Percentiles rank a stretch among this genome's conserved stretches.
These are phyloP conservation scores for Drosophila trapezifrons DNA, from an alignment of 1,140 invertebrate species.

Conservation along the genomic window DNA sequence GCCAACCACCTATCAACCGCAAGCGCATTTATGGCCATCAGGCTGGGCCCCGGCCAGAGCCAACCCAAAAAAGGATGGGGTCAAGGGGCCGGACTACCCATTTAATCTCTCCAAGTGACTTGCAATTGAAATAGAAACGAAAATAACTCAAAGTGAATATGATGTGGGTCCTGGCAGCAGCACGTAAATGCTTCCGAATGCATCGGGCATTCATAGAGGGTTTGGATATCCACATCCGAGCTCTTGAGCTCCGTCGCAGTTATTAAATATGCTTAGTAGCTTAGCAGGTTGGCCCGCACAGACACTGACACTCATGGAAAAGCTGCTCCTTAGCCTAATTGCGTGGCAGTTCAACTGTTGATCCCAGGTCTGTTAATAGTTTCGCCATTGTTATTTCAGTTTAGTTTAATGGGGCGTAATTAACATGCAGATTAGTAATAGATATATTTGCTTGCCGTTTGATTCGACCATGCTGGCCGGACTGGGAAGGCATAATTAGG, in stretches of 20 bases:
- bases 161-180: slow-evolving; percentile 52
- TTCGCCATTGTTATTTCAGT: slow-evolving; percentile 23
- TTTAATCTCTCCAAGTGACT: slow-evolving; percentile 79
- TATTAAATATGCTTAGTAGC: slow-evolving; percentile 37
- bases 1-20: slow-evolving; percentile 54
- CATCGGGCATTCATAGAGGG: slow-evolving; percentile 23
- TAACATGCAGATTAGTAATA: slow-evolving; percentile 30
- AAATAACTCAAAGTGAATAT: slow-evolving; percentile 82
- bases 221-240: slow-evolving; percentile 12
- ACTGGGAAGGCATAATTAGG: slow-evolving; percentile 10
- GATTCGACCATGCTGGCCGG: neutral
- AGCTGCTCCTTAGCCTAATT: slow-evolving; percentile 23
- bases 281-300: slow-evolving; percentile 3
- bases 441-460: slow-evolving; percentile 17
- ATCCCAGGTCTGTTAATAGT: slow-evolving; percentile 9
- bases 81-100: slow-evolving; percentile 46
- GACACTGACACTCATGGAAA: neutral
- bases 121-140: slow-evolving; percentile 75
- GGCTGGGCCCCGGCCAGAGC: neutral
- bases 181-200: slow-evolving; percentile 51
- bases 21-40: slow-evolving; percentile 61
- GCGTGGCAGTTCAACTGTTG: slow-evolving; percentile 22
- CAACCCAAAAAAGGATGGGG: neutral
- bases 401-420: slow-evolving; percentile 24
- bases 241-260: slow-evolving; percentile 13